Evolutionary conservation across 2,888 invertebrate genomes (phyloP), one percentile per base, ranked within the genome.

Genomic region (Tenthredo livida): DNA sequence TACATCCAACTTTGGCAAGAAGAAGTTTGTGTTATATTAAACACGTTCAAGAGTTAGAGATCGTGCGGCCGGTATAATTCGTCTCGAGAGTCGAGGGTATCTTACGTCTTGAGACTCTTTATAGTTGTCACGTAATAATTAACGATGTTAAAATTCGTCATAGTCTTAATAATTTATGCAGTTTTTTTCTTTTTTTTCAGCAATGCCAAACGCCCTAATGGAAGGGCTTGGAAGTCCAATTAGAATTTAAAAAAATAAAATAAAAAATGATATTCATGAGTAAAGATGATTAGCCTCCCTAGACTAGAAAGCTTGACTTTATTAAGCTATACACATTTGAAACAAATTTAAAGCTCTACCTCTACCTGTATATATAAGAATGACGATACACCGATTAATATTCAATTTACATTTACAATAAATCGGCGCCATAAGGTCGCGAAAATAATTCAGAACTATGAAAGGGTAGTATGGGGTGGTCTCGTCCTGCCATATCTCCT

Each of bases 1-100:
- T 73, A 43, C 73, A 43, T 73, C 73, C 43, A 73, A 73, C 73
- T 73, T 73, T 47, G 73, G 73, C 43, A 73, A 73, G 43, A 73
- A 73, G 29, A 73, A 73, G 6, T 47, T 47, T 73, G 73, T 73
- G 43, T 73, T 73, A 40, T 73, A 73, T 73, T 73, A 73, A 73
- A 73, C 21, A 73, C 21, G 73, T 73, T 73, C 73, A 43, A 21
- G 73, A 43, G 40, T 73, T 40, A 21, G 15, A 2, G 47, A 21
- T 47, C 12, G 73, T 12, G n/a, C n/a, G 40, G 21, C 17, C 25
- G 40, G 40, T 29, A 40, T 47, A 25, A 25, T 43, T 40, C 25
- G 47, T 40, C 43, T 73, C 73, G 21, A 17, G 73, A 25, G 73
- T 73, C 73, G 21, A 17, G 73, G 47, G 73, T 73, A 40, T 73